Evolutionary conservation across 2,113 vertebrate genomes (phyloP).

Genomic region (Microtus richardsoni): DNA sequence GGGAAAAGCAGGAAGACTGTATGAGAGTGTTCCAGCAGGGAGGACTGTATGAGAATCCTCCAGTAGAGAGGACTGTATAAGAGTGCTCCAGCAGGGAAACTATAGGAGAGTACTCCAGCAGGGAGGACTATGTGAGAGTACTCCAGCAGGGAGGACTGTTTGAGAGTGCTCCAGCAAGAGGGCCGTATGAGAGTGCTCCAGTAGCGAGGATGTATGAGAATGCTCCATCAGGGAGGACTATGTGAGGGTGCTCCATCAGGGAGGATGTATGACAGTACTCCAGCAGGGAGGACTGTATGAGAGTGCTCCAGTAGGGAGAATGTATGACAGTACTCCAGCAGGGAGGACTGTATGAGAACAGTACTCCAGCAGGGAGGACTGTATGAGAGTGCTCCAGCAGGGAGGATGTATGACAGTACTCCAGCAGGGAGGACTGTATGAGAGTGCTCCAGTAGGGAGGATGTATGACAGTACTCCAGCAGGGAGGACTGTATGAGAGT

Average conservation of each 20-base stretch:
- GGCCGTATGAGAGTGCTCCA: not conserved
- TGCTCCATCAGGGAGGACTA: not conserved
- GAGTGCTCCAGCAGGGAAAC: not conserved
- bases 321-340: not conserved
- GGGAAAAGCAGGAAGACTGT: no score
- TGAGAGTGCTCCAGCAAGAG: no score
- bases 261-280: not conserved
- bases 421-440: not conserved
- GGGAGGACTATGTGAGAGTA: rapidly evolving
- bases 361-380: not conserved
- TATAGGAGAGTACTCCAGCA: not conserved
- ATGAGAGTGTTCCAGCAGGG: no score
- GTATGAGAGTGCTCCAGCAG: not conserved
- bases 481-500: no score
- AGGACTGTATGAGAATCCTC: no score
- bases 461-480: not conserved
- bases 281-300: not conserved
- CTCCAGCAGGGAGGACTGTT: no score
- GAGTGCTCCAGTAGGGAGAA: not conserved
- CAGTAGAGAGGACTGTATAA: not conserved
- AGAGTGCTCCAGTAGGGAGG: not conserved
- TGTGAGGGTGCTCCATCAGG: not conserved
- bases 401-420: no score
- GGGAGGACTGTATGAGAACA: no score
- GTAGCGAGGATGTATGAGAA: no score